Evolutionary conservation across 2,113 vertebrate species (phyloP).

Genomic region (Callopanchax toddi): DNA sequence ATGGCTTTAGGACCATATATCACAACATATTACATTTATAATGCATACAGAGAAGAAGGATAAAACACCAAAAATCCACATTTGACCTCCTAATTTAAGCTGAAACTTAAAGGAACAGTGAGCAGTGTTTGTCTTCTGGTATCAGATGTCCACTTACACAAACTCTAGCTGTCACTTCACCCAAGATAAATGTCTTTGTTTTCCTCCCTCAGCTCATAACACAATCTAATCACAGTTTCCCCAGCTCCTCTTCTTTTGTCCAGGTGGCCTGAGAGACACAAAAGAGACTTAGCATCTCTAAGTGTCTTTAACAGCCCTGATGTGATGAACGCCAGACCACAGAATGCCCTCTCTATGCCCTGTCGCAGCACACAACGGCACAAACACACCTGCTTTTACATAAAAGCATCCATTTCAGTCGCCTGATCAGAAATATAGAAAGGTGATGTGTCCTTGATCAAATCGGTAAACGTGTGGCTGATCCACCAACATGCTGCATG

Average conservation of each 20-base stretch:
- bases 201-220: constrained; percentile 46
- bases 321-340: constrained; percentile 60
- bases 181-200: constrained; percentile 64
- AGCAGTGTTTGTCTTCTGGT: constrained; percentile 58
- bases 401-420: constrained; percentile 28
- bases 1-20: neutral
- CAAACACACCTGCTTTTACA: constrained; percentile 12
- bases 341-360: constrained; percentile 14
- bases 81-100: constrained; percentile 32
- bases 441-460: constrained; percentile 42
- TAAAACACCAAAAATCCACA: neutral
- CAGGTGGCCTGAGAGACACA: constrained; percentile 65
- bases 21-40: neutral
- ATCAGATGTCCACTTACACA: constrained; percentile 61
- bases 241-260: constrained; percentile 55
- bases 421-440: constrained; percentile 41
- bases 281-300: constrained; percentile 47
- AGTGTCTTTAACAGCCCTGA: constrained; percentile 61
- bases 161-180: constrained; percentile 57
- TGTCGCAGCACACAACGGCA: neutral
- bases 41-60: neutral
- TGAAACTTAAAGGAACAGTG: constrained; percentile 27
- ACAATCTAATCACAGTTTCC: constrained; percentile 69
- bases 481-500: constrained; percentile 25
- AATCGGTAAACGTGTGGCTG: constrained; percentile 52